Percentiles rank a stretch among this genome's conserved stretches.
These are phyloP conservation scores for Lordiphosa stackelbergi DNA, from an alignment of 1,140 invertebrate genomes.

Conservation along the genomic window DNA sequence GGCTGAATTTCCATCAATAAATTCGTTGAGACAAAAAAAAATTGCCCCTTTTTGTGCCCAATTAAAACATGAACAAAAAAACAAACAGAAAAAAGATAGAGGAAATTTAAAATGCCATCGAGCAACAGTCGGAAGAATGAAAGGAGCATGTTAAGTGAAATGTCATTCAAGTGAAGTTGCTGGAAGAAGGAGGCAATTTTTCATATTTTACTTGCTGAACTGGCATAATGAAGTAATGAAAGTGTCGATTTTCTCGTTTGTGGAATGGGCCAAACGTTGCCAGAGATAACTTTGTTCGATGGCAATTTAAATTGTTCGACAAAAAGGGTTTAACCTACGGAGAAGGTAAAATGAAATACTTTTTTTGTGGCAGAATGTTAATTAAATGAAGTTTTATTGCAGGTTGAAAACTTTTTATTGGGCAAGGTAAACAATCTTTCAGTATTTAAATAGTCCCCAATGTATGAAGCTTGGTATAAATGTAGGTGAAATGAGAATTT, in stretches of 20 bases:
- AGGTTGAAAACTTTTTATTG: slow-evolving; percentile 7
- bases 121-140: not conserved
- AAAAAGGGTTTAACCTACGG: slow-evolving; percentile 1
- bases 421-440: not conserved
- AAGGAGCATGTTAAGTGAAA: slow-evolving; percentile 9
- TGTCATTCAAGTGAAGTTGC: slow-evolving; percentile 16
- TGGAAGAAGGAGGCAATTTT: not conserved
- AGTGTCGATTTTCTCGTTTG: slow-evolving; percentile 2
- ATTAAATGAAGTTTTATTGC: slow-evolving; percentile 9
- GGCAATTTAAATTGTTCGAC: not conserved
- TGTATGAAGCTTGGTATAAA: too few species aligned
- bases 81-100: too few species aligned
- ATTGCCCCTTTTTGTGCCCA: slow-evolving; percentile 8
- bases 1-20: slow-evolving; percentile 29
- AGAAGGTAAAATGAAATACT: not conserved
- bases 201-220: not conserved
- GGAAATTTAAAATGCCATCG: too few species aligned
- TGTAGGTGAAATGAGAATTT: too few species aligned
- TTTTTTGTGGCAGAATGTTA: slow-evolving; percentile 4
- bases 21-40: slow-evolving; percentile 24
- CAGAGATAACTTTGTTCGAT: not conserved
- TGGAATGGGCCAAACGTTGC: slow-evolving; percentile 6
- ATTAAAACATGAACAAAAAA: slow-evolving; percentile 27
- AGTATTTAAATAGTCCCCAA: too few species aligned
- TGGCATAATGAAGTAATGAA: slow-evolving; percentile 9